Base-by-base conservation (phyloP, 2,888 invertebrate species). In the Aleiodes testaceus region DNA sequence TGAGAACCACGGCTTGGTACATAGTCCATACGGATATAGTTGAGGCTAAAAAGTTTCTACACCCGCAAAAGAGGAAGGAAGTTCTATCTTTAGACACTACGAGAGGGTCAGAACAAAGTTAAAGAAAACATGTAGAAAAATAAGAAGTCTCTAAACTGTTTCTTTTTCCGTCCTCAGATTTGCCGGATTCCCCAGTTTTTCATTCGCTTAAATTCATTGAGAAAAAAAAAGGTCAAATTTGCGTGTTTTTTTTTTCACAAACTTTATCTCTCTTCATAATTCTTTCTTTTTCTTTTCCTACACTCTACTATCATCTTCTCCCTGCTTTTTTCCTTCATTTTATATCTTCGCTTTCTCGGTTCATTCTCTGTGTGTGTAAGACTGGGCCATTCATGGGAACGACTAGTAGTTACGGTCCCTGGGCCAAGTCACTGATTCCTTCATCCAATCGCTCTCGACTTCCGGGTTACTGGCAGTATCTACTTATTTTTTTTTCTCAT, bases 41-140 rank as follows among this genome's bases (percentile, higher is more conserved):
- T 79, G 75, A 73, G 73, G 73, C 26, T 76, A 78, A 81, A 81
- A 79, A 81, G 78, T 75, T 74, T 72, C 78, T 73, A 73, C 72
- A 74, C 76, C 77, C 72, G 76, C 77, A 73, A 75, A 76, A 78
- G 74, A 81, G 81, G 80, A 83, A 84, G 82, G 80, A 84, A 84
- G 81, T 82, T 81, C 83, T 85, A 85, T 85, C 80, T 85, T 85
- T 85, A 82, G 84, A 47, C 75, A 69, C 73, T 65, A 66, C 47
- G 65, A 74, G 53, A 53, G 73, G 63, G 45, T 63, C 63, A 45
- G 45, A 63, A 42, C 18, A 18, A 59, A 63, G 45, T 45, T 45
- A n/a, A 22, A 64, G 26, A 74, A 63, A 45, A 26, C 53, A 53
- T 20, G 45, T 26, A 53, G 50, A 66, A 59, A 44, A 63, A 14